phyloP scores from a whole-genome alignment of 2,888 invertebrate species.

The Polymixis flavicincta region DNA sequence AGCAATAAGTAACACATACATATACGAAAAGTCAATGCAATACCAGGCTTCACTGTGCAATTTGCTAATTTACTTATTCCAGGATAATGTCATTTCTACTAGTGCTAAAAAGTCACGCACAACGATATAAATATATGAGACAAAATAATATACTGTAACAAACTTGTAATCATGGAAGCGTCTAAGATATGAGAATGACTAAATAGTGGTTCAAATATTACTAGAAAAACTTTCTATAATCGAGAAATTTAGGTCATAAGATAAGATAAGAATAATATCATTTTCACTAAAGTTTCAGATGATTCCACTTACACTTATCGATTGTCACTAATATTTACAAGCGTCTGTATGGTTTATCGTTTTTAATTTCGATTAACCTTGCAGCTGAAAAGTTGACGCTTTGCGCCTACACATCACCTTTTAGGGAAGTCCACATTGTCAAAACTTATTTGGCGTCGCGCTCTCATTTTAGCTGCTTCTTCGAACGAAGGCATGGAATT shows the following conservation, averaged over 20 bases:
- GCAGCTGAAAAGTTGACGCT: slow-evolving; percentile 26
- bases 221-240: slow-evolving; percentile 40
- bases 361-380: slow-evolving; percentile 22
- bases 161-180: slow-evolving; percentile 30
- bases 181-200: slow-evolving; percentile 38
- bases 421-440: slow-evolving; percentile 89
- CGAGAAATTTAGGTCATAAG: slow-evolving; percentile 48
- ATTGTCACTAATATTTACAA: slow-evolving; percentile 61
- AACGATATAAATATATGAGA: slow-evolving; percentile 81
- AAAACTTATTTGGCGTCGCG: slow-evolving; percentile 91
- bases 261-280: slow-evolving; percentile 45
- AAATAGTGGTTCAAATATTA: slow-evolving; percentile 36
- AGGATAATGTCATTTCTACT: slow-evolving; percentile 64
- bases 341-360: slow-evolving; percentile 17
- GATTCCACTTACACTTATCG: slow-evolving; percentile 58
- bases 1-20: slow-evolving; percentile 79
- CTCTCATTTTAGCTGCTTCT: slow-evolving; percentile 88
- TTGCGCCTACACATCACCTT: slow-evolving; percentile 77
- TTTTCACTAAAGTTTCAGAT: slow-evolving; percentile 36
- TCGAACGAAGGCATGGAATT: slow-evolving; percentile 87
- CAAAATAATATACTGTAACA: slow-evolving; percentile 69
- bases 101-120: slow-evolving; percentile 72
- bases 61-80: slow-evolving; percentile 57
- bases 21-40: slow-evolving; percentile 61
- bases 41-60: slow-evolving; percentile 39